phyloP scores from a whole-genome alignment of 2,888 invertebrate genomes.

The Drosophila meridionalis region DNA sequence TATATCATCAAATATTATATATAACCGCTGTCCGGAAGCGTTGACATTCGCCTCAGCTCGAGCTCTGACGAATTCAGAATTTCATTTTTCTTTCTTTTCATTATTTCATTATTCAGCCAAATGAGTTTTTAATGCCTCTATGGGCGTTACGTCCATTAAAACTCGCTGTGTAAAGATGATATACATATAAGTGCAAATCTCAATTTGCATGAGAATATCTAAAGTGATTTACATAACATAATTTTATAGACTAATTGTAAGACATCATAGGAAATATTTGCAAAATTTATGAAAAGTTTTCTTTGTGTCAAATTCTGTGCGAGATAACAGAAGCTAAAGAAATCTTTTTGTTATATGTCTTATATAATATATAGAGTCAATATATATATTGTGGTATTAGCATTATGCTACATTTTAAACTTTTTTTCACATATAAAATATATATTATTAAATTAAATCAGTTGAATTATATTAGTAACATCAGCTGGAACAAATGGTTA shows the following conservation, averaged over 20 bases:
- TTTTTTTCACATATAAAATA: too few relatives aligned
- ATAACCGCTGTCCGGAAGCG: slow-evolving; percentile 53
- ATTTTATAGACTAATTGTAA: not conserved
- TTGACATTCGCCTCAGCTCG: slow-evolving; percentile 47
- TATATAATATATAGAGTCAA: too few relatives aligned
- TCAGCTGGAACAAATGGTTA: too few relatives aligned
- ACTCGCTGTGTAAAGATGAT: not conserved
- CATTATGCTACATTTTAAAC: too few relatives aligned
- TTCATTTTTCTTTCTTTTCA: slow-evolving; percentile 25
- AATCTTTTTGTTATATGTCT: too few relatives aligned
- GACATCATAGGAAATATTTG: not conserved
- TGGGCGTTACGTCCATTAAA: slow-evolving; percentile 19
- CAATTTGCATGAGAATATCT: not conserved
- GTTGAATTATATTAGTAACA: too few relatives aligned
- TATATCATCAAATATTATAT: slow-evolving; percentile 16
- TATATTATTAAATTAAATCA: too few relatives aligned
- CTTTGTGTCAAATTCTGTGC: not conserved
- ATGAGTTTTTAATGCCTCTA: slow-evolving; percentile 53
- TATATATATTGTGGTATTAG: too few relatives aligned
- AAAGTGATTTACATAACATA: not conserved
- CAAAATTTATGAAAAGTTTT: not conserved
- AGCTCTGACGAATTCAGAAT: slow-evolving; percentile 57
- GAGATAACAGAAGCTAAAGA: too few relatives aligned
- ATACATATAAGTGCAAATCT: slow-evolving; percentile 1
- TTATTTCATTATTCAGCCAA: slow-evolving; percentile 11